Evolutionary conservation across 2,797 vertebrate genomes (phyloP).

Genomic region (Lagorchestes hirsutus): DNA sequence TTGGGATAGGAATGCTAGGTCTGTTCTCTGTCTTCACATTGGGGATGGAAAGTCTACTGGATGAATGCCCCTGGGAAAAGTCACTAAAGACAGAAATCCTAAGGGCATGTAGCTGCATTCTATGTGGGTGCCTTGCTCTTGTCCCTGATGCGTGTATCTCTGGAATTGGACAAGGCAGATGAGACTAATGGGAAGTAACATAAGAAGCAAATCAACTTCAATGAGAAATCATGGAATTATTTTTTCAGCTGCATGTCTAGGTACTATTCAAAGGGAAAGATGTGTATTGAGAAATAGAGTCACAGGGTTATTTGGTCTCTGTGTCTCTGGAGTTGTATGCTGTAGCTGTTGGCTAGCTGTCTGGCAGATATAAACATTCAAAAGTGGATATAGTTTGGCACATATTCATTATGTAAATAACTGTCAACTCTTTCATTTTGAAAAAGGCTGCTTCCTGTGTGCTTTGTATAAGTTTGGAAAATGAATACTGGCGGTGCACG

Average conservation of each 20-base stretch:
- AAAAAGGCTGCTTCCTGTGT: conserved; percentile 42
- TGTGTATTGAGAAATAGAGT: background rate
- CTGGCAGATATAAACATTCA: conserved; percentile 60
- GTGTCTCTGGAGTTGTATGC: background rate
- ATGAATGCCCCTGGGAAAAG: background rate
- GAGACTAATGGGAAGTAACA: background rate
- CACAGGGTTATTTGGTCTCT: background rate
- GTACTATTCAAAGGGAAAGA: background rate
- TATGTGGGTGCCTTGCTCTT: background rate
- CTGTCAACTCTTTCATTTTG: conserved; percentile 67
- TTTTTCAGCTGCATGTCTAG: conserved; percentile 1
- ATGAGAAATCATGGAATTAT: background rate
- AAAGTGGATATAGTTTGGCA: conserved; percentile 61
- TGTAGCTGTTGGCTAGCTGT: conserved; percentile 44
- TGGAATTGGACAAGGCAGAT: background rate
- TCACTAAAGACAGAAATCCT: background rate
- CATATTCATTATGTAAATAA: conserved; percentile 67
- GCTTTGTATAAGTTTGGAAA: conserved; percentile 72
- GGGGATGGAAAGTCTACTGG: background rate
- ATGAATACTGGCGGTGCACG: conserved; percentile 26
- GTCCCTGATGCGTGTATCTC: background rate
- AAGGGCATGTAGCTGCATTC: background rate
- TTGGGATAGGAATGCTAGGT: background rate
- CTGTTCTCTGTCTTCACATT: background rate
- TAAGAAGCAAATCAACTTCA: background rate